These are phyloP conservation scores for Sericinus montela DNA, from an alignment of 2,888 invertebrate genomes.

Conservation along the genomic window DNA sequence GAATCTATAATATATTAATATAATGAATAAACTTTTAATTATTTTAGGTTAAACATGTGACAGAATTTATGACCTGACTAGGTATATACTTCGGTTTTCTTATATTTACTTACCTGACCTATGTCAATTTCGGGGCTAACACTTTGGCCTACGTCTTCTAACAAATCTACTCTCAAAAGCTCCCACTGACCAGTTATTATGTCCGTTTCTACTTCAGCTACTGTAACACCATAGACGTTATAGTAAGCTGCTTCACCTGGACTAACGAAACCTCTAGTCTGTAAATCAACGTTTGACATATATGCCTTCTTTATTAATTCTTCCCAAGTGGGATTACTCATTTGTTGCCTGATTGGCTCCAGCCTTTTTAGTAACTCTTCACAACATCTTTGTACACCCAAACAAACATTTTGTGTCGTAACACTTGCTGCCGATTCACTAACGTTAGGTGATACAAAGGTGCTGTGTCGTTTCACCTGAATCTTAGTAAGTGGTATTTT, in stretches of 20 bases:
- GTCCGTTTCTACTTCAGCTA: slow-evolving; percentile 84
- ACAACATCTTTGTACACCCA: slow-evolving; percentile 72
- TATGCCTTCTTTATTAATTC: slow-evolving; percentile 65
- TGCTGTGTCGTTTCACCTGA: slow-evolving; percentile 81
- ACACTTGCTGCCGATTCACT: slow-evolving; percentile 82
- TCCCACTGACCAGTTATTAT: slow-evolving; percentile 83
- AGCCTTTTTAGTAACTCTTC: slow-evolving; percentile 58
- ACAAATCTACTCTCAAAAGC: slow-evolving; percentile 79
- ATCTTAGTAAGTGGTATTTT: slow-evolving; percentile 82
- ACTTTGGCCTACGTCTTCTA: slow-evolving; percentile 82
- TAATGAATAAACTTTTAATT: no score
- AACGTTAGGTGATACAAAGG: slow-evolving; percentile 81
- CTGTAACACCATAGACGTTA: slow-evolving; percentile 72
- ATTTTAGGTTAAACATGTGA: no score
- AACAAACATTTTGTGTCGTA: slow-evolving; percentile 81
- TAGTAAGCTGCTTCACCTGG: slow-evolving; percentile 29
- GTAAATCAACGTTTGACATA: slow-evolving; percentile 32
- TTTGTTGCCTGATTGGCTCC: slow-evolving; percentile 49
- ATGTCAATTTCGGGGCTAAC: slow-evolving; percentile 82
- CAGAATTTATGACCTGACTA: no score
- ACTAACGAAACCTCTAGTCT: slow-evolving; percentile 34
- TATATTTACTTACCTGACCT: no score
- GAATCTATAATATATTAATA: no score
- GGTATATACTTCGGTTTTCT: no score
- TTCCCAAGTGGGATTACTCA: slow-evolving; percentile 64